phyloP scores from a whole-genome alignment of 2,888 invertebrate species.

The Syritta pipiens region DNA sequence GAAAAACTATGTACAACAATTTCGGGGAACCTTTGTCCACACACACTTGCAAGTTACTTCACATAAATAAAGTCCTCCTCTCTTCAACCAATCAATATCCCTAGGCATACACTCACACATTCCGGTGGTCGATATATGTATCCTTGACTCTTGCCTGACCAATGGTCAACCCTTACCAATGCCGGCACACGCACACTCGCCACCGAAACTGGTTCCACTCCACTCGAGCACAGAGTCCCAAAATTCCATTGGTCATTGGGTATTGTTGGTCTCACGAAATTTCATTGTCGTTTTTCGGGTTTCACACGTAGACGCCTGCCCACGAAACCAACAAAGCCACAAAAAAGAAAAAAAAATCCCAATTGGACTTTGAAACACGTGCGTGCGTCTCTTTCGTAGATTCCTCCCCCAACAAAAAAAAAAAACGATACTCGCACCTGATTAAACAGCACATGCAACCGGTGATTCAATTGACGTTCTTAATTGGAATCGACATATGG shows the following conservation, averaged over 20 bases:
- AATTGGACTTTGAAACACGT: slow-evolving; percentile 29
- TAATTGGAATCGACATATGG: slow-evolving; percentile 65
- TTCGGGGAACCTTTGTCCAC: slow-evolving; percentile 38
- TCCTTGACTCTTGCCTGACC: slow-evolving; percentile 59
- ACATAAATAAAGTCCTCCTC: background rate
- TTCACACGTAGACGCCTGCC: slow-evolving; percentile 33
- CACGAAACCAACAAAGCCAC: slow-evolving; percentile 18
- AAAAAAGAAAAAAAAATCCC: slow-evolving; percentile 23
- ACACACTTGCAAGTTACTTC: background rate
- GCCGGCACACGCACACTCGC: slow-evolving; percentile 54
- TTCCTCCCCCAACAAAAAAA: no score
- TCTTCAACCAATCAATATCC: slow-evolving; percentile 63
- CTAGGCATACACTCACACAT: slow-evolving; percentile 46
- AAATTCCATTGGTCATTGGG: slow-evolving; percentile 67
- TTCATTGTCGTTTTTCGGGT: slow-evolving; percentile 17
- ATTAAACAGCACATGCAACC: slow-evolving; percentile 46
- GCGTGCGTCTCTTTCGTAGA: slow-evolving; percentile 5
- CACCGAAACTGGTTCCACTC: slow-evolving; percentile 57
- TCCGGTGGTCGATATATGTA: slow-evolving; percentile 43
- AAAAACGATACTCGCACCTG: slow-evolving; percentile 40
- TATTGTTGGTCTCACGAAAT: slow-evolving; percentile 12
- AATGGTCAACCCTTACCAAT: slow-evolving; percentile 65
- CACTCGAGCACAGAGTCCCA: slow-evolving; percentile 38
- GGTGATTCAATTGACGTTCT: slow-evolving; percentile 54
- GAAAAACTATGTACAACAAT: background rate